phyloP scores from a whole-genome alignment of 2,797 vertebrate species.

The Ceryle rudis region DNA sequence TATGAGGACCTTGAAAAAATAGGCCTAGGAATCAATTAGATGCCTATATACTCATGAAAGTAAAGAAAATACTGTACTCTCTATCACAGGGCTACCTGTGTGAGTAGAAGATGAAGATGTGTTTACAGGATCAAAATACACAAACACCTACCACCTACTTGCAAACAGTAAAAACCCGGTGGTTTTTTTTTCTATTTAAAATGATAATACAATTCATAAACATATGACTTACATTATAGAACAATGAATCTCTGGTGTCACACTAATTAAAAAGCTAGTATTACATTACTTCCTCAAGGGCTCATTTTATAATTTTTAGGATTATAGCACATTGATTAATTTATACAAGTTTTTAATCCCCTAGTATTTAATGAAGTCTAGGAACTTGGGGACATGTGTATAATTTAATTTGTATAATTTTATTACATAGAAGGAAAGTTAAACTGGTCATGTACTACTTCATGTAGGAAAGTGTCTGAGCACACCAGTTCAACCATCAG shows the following conservation, averaged over 20 bases:
- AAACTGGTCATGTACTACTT: constrained; percentile 50
- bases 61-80: neutral
- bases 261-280: constrained; percentile 82
- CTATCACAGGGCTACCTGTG: neutral
- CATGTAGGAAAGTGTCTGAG: constrained; percentile 45
- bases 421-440: constrained; percentile 73
- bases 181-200: constrained; percentile 12
- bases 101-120: neutral
- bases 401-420: constrained; percentile 81
- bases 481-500: constrained; percentile 10
- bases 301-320: constrained; percentile 83
- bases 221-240: constrained; percentile 65
- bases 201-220: constrained; percentile 72
- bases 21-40: neutral
- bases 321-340: constrained; percentile 85
- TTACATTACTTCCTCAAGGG: constrained; percentile 83
- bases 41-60: neutral
- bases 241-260: constrained; percentile 77
- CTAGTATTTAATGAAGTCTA: constrained; percentile 82
- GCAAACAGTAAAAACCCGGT: neutral
- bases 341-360: constrained; percentile 84
- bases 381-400: constrained; percentile 74
- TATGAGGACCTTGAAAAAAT: neutral
- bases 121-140: neutral
- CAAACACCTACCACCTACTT: neutral